Base-by-base conservation (phyloP, 2,797 vertebrate genomes). In the Etheostoma nigrum region DNA sequence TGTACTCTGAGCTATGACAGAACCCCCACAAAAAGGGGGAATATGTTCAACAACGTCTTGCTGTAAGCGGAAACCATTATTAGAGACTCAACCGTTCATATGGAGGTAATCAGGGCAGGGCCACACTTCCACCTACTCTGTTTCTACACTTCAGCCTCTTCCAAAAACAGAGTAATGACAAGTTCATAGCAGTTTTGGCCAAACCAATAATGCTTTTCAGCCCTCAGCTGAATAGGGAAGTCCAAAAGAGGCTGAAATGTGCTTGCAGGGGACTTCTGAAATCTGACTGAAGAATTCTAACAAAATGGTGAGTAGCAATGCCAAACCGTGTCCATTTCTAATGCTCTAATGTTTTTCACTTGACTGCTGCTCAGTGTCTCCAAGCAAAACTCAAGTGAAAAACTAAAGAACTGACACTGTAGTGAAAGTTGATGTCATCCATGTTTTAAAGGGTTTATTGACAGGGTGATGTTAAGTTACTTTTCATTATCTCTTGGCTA, bases 11-110 rank as follows among this genome's bases (percentile, higher is more conserved):
- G 67, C 48, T 48, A 19, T 1, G n/a, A 61, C 44, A 33, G 59
- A 74, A 81, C 67, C 49, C 81, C 86, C 36, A 52, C 83, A 84
- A 59, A 85, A 64, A 79, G 60, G 72, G 55, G 72, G 82, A 85
- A 81, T 81, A 80, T 52, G 78, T 87, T 92, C 69, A 78, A 88
- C 85, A 84, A 67, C 57, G 73, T 83, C 81, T 62, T 13, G 82
- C 74, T 88, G 89, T 81, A 88, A 93, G 85, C 59, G 63, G 87
- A 94, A 91, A 92, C 90, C 85, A 82, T 89, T 85, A 93, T 92
- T 91, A 90, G 76, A 88, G 82, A 52, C 70, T 48, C 10, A 47
- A 75, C 83, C 65, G 83, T 83, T 93, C 93, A 93, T 93, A 93
- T 92, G 92, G 88, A 91, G 90, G 74, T 89, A 86, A 94, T 94